Evolutionary conservation across 2,888 invertebrate species (phyloP).

Genomic region (Drosophila meridionalis): DNA sequence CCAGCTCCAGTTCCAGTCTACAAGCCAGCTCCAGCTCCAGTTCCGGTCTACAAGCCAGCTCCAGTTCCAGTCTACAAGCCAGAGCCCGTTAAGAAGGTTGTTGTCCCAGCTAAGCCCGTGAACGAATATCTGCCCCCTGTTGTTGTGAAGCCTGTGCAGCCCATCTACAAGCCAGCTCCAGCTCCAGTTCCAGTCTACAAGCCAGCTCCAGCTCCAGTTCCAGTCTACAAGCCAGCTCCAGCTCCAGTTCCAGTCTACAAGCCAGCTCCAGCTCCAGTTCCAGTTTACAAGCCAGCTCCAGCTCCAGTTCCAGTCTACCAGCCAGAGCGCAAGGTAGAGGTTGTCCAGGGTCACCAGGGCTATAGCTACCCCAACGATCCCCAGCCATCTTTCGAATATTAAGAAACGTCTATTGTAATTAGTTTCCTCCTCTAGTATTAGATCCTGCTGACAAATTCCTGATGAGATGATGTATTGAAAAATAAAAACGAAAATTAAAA

Average conservation of each 20-base stretch:
- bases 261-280: conserved; percentile 12
- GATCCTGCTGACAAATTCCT: conserved; percentile 49
- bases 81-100: conserved; percentile 19
- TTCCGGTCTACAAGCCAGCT: conserved; percentile 19
- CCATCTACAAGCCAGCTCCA: conserved; percentile 19
- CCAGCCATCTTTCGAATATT: conserved; percentile 78
- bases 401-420: conserved; percentile 60
- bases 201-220: conserved; percentile 14
- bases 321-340: conserved; percentile 27
- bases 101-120: background rate
- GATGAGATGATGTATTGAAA: conserved; percentile 36
- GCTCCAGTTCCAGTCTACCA: background rate
- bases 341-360: conserved; percentile 49
- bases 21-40: conserved; percentile 19
- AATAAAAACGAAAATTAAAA: conserved; percentile 36
- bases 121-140: background rate
- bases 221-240: conserved; percentile 21
- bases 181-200: conserved; percentile 1
- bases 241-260: conserved; percentile 2
- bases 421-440: conserved; percentile 75
- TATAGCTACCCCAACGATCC: conserved; percentile 82
- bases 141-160: too few relatives aligned
- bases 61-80: conserved; percentile 7
- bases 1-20: background rate
- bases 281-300: conserved; percentile 22